Evolutionary conservation across 2,888 invertebrate genomes (phyloP).

Genomic region (Schrankia costaestrigalis): DNA sequence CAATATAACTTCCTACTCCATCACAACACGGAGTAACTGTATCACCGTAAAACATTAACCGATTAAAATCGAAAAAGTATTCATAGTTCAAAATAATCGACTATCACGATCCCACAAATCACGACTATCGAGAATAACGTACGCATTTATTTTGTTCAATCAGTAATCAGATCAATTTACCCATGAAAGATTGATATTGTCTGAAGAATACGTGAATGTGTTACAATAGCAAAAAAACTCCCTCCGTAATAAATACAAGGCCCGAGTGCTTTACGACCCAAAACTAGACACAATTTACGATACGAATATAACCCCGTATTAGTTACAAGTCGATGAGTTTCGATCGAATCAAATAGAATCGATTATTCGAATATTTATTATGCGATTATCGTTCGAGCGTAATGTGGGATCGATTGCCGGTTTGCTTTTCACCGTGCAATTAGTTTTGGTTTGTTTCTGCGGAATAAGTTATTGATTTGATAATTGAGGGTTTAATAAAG

Average conservation of each 20-base stretch:
- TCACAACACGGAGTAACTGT: too few relatives aligned
- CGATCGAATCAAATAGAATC: constrained; percentile 27
- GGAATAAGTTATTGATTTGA: neutral
- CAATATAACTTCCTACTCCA: too few relatives aligned
- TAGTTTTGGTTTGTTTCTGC: constrained; percentile 5
- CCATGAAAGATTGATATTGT: constrained; percentile 29
- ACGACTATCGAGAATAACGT: too few relatives aligned
- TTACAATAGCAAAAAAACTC: constrained; percentile 11
- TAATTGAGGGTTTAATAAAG: neutral
- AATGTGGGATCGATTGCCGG: constrained; percentile 31
- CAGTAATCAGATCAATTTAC: constrained; percentile 16
- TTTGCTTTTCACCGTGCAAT: constrained; percentile 14
- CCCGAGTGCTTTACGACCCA: constrained; percentile 34
- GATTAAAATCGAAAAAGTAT: too few relatives aligned
- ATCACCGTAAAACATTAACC: too few relatives aligned
- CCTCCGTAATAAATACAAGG: constrained; percentile 18
- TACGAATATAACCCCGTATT: constrained; percentile 26
- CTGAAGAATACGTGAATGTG: constrained; percentile 19
- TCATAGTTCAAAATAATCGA: too few relatives aligned
- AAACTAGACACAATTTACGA: constrained; percentile 34
- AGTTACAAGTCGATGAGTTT: constrained; percentile 34
- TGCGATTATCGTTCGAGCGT: constrained; percentile 30
- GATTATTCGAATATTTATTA: constrained; percentile 33
- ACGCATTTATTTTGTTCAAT: constrained; percentile 6
- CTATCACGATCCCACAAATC: too few relatives aligned